Base-by-base conservation (phyloP, 2,113 vertebrate genomes). In the Ammodytes dubius region DNA sequence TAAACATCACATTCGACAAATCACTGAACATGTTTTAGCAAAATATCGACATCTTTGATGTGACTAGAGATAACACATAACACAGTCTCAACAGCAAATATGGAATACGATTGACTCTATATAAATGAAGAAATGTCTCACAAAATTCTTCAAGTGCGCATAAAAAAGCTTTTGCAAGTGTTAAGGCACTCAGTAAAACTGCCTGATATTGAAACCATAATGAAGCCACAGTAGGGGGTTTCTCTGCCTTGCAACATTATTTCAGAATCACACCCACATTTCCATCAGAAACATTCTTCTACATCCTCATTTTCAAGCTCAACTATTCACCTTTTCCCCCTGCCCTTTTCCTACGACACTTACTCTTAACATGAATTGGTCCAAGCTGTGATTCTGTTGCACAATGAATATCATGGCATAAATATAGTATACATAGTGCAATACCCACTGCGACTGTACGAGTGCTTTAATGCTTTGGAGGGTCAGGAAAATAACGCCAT, bases 111-210 rank as follows among this genome's bases (percentile, higher is more conserved):
- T 6, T 47, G 47, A 9, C 15, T 60, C 7, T 56, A 46, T 56
- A 71, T 54, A 79, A 46, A 75, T 63, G 14, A 77, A 70, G 49
- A 72, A 56, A 37, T 43, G 61, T 15, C 0, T 67, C 47, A 53
- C 1, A 11, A 27, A 27, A 60, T 5, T 68, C 10, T 75, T 52
- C 11, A 9, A 42, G 14, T 4, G 50, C 79, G 75, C 78, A 80
- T 80, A 70, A 64, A 84, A 72, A 74, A 83, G 74, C 60, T 72
- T 63, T 80, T 68, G 83, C 81, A 78, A 17, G 58, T 75, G 72
- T 75, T 88, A 92, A 93, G 92, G 92, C 92, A 93, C 92, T 88
- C 65, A 40, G 64, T 27, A 42, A 46, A 83, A 72, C 72, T 72
- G 60, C 53, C 37, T 61, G 58, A 43, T 15, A 71, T 6, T 35